Percentiles rank a stretch among this genome's conserved stretches.
Evolutionary conservation across 2,888 invertebrate species (phyloP).

Genomic region (Adela reaumurella): DNA sequence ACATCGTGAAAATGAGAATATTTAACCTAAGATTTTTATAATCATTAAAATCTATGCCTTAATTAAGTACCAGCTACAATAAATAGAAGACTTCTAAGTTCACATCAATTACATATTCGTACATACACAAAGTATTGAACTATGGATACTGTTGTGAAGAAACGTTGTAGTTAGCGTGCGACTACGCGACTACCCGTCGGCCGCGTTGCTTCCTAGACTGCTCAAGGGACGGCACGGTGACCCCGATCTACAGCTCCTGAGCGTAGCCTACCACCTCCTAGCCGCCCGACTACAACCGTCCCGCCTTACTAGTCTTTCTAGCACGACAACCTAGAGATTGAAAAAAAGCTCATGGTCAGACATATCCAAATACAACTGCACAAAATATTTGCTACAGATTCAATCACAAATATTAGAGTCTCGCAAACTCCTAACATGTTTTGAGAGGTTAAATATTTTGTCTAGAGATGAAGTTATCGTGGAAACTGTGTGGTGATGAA

Average conservation of each 20-base stretch:
- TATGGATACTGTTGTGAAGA: not conserved
- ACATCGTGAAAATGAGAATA: not conserved
- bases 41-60: not conserved
- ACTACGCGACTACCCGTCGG: not conserved
- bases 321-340: slow-evolving; percentile 57
- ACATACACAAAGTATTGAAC: not conserved
- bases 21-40: not conserved
- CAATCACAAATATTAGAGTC: no score
- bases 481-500: not conserved
- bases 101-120: not conserved
- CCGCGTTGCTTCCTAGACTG: not conserved
- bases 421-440: not conserved
- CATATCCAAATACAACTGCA: slow-evolving; percentile 20
- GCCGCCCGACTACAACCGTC: slow-evolving; percentile 33
- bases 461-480: not conserved
- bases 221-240: not conserved
- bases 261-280: slow-evolving; percentile 58
- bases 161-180: not conserved
- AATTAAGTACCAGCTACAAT: not conserved
- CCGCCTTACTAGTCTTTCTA: slow-evolving; percentile 57
- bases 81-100: not conserved
- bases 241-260: slow-evolving; percentile 49
- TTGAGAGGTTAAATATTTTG: not conserved
- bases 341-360: slow-evolving; percentile 48
- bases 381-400: not conserved